Evolutionary conservation across 2,113 vertebrate genomes (phyloP).

Genomic region (Todiramphus saurophagus): DNA sequence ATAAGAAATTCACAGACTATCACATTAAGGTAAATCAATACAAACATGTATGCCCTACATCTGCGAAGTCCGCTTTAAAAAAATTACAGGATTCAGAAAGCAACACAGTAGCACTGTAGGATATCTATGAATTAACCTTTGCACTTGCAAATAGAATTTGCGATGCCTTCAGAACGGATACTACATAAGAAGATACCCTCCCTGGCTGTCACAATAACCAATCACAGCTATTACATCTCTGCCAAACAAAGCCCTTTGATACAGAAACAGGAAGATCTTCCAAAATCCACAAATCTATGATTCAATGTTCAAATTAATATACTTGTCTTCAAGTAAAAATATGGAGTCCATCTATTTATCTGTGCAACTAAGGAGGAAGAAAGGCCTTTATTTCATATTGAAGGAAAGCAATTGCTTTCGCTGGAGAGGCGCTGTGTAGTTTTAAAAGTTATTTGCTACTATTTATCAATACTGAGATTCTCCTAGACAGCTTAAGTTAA

Average conservation of each 20-base stretch:
- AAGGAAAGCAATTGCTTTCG: neutral
- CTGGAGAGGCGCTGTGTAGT: neutral
- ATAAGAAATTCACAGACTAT: neutral
- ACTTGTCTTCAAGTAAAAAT: neutral
- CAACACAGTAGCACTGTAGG: neutral
- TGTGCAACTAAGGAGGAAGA: neutral
- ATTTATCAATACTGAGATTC: neutral
- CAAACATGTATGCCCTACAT: neutral
- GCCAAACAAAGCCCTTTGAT: neutral
- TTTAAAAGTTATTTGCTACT: neutral
- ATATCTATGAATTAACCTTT: neutral
- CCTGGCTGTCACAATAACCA: accelerated
- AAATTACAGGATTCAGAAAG: neutral
- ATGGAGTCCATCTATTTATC: neutral
- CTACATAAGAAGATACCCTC: neutral
- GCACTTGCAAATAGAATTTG: neutral
- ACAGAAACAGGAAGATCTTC: neutral
- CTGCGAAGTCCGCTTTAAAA: neutral
- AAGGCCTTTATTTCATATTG: neutral
- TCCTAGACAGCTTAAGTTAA: neutral
- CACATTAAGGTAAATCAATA: neutral
- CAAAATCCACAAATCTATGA: neutral
- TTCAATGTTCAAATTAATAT: neutral
- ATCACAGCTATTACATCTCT: neutral
- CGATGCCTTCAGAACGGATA: neutral